Conservation (phyloP, 2,888 invertebrate species). For the Chouioia cunea region DNA sequence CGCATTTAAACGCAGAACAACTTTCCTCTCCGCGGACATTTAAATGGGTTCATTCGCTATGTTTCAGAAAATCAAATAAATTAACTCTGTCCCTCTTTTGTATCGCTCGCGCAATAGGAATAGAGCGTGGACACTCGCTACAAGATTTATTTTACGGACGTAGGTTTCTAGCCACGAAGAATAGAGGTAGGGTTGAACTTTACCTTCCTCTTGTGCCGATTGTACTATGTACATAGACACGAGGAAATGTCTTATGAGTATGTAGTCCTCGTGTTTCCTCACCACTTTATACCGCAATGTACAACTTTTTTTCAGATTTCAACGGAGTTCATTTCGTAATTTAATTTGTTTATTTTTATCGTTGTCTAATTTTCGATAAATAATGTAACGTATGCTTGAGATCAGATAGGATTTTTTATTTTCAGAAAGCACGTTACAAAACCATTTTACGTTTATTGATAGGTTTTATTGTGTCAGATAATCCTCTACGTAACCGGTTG, state of each 20-base stretch:
- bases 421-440: not conserved
- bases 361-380: not conserved
- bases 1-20: conserved; percentile 11
- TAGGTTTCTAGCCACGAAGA: conserved; percentile 8
- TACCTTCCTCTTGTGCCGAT: too few species aligned
- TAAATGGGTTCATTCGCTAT: not conserved
- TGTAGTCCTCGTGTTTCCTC: not conserved
- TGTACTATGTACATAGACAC: too few species aligned
- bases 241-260: too few species aligned
- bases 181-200: not conserved
- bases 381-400: not conserved
- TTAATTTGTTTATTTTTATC: conserved; percentile 5
- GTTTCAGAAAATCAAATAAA: conserved; percentile 29
- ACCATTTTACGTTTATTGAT: too few species aligned
- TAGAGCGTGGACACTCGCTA: conserved; percentile 5
- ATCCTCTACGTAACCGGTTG: too few species aligned
- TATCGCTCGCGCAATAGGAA: not conserved
- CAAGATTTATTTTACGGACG: conserved; percentile 24
- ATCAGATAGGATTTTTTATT: not conserved
- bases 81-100: conserved; percentile 4
- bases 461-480: too few species aligned
- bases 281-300: not conserved
- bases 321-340: not conserved
- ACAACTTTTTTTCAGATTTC: conserved; percentile 2
- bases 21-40: not conserved